Evolutionary conservation across 2,113 vertebrate genomes (phyloP), one percentile per base, ranked within the genome.

Genomic region (Solea solea): DNA sequence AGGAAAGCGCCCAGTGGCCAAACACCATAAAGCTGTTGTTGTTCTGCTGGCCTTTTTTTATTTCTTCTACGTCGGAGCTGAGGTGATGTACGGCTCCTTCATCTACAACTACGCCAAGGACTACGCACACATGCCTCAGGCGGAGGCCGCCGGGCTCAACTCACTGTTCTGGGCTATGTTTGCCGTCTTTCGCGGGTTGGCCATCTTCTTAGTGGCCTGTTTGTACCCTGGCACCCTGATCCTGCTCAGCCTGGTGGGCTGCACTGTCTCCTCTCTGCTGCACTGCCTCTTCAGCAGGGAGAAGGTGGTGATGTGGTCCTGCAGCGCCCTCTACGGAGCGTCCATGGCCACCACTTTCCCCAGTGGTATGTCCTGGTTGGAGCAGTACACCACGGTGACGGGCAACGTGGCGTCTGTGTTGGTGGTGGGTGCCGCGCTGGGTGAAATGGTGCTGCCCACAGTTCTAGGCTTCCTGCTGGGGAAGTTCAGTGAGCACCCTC

Each of bases 311-410:
- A 90, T 99, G 48, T 99, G 97, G 97, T 7, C 67, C 0, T 95
- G 95, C 9, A 95, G 89, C 0, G 90, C 92, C 0, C 69, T 96
- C 12, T 99, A 98, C 0, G 97, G 98, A 0, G 94, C 94, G 0
- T 98, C 97, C 0, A 95, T 98, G 97, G 95, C 97, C 0, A 89
- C 95, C 61, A 94, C 93, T 0, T 98, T 98, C 76, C 98, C 98
- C 77, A 97, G 96, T 0, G 96, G 98, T 0, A 85, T 99, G 42
- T 95, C 97, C 34, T 99, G 98, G 98, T 51, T 96, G 25, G 96
- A 98, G 68, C 98, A 98, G 92, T 98, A 98, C 92, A 98, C 95
- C 0, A 90, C 91, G 0, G 89, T 98, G 48, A 94, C 92, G 0
- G 94, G 95, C 0, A 94, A 91, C 28, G 89, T 94, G 0, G 94